Conservation (phyloP, 53 echinoderm and acorn worm species). For the Paelopatides confundens region DNA sequence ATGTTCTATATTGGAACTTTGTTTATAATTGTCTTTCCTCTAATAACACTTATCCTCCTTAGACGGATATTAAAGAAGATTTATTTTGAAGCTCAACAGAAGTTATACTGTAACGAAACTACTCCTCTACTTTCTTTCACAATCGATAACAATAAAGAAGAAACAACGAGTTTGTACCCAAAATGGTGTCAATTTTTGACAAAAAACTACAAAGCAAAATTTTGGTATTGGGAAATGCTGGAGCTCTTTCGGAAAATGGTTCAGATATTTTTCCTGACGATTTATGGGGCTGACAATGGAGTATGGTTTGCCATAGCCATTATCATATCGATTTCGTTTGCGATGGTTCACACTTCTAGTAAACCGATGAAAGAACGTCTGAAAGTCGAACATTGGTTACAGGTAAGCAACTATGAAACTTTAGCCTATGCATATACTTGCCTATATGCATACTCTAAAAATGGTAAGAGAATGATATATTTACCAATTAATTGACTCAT, state of each 20-base stretch:
- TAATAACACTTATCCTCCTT: background rate
- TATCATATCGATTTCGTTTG: constrained; percentile 1
- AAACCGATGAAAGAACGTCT: background rate
- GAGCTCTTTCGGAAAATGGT: constrained; percentile 24
- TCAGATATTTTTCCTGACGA: constrained; percentile 14
- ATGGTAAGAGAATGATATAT: too few species aligned
- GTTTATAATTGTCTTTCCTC: background rate
- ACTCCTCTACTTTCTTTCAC: background rate
- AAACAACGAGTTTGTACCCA: background rate
- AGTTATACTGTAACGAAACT: background rate
- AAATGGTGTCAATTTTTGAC: constrained; percentile 15
- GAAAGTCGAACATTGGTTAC: constrained; percentile 22
- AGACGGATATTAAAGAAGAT: background rate
- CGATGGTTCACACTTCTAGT: background rate
- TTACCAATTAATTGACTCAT: too few species aligned
- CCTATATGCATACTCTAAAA: too few species aligned
- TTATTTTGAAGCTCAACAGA: background rate
- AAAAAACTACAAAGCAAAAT: constrained; percentile 2
- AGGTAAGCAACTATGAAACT: background rate
- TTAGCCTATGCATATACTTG: background rate
- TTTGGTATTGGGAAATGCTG: constrained; percentile 32
- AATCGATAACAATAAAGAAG: background rate
- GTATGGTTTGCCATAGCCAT: constrained; percentile 18
- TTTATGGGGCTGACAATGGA: background rate
- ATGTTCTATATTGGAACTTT: background rate